A percentile compares a stretch with the other conserved stretches of the same genome.
Evolutionary conservation across 1,140 invertebrate genomes (phyloP).

Genomic region (Zaprionus ghesquierei): DNA sequence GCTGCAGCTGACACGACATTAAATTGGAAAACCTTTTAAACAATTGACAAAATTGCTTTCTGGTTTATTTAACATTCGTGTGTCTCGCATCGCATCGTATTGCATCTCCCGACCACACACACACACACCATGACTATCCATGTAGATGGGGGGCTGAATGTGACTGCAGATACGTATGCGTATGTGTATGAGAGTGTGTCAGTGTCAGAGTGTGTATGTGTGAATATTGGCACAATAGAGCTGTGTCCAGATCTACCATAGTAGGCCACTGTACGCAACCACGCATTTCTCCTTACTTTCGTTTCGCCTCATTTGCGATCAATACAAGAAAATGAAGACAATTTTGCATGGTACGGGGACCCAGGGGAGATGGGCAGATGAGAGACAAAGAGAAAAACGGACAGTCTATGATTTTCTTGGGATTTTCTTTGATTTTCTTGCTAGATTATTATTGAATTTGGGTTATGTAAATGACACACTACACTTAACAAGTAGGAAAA

Average conservation of each 20-base stretch:
- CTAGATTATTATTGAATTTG: slow-evolving; percentile 28
- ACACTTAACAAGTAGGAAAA: slow-evolving; percentile 5
- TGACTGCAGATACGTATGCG: not conserved
- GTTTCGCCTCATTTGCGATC: slow-evolving; percentile 45
- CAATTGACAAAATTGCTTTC: slow-evolving; percentile 50
- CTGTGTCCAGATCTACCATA: slow-evolving; percentile 82
- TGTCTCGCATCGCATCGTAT: not conserved
- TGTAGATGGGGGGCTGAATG: slow-evolving; percentile 23
- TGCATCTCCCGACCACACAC: slow-evolving; percentile 28
- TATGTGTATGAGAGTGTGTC: slow-evolving; percentile 27
- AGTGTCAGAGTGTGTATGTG: slow-evolving; percentile 30
- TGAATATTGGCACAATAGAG: slow-evolving; percentile 34
- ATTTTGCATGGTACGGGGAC: slow-evolving; percentile 37
- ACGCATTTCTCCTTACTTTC: slow-evolving; percentile 70
- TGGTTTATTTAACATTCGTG: slow-evolving; percentile 45
- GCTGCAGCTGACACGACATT: slow-evolving; percentile 36
- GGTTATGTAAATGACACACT: slow-evolving; percentile 36
- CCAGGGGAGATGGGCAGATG: not conserved
- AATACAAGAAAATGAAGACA: slow-evolving; percentile 36
- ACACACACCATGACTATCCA: slow-evolving; percentile 7
- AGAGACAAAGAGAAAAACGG: not conserved
- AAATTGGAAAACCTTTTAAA: slow-evolving; percentile 51
- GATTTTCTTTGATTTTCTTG: no score
- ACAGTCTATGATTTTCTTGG: slow-evolving; percentile 1
- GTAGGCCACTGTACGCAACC: slow-evolving; percentile 82